phyloP scores from a whole-genome alignment of 2,888 invertebrate species.

The Euplagia quadripunctaria region DNA sequence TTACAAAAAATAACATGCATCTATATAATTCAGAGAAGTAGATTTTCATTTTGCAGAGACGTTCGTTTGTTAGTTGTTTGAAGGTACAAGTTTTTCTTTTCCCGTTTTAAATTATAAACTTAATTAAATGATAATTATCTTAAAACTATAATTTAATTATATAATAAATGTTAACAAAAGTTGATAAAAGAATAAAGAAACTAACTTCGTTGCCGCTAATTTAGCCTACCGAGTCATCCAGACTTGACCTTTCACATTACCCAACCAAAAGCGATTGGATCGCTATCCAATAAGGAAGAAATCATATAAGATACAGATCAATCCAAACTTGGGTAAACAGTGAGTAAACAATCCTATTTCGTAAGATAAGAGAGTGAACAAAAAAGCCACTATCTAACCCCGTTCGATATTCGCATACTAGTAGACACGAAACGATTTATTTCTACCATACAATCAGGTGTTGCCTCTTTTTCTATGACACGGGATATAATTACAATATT shows the following conservation, averaged over 20 bases:
- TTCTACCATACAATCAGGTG: not conserved
- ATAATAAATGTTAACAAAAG: too few relatives aligned
- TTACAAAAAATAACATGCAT: not conserved
- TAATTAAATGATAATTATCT: too few relatives aligned
- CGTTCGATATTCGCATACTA: not conserved
- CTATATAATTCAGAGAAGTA: not conserved
- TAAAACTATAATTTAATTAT: too few relatives aligned
- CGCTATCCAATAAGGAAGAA: slow-evolving; percentile 14
- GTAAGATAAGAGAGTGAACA: not conserved
- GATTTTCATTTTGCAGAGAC: not conserved
- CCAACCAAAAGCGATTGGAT: not conserved
- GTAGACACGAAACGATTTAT: not conserved
- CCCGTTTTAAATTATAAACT: too few relatives aligned
- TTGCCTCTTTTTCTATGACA: not conserved
- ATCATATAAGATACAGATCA: slow-evolving; percentile 16
- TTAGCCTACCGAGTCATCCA: not conserved
- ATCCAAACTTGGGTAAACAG: slow-evolving; percentile 14
- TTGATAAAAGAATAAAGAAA: too few relatives aligned
- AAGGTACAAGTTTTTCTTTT: not conserved
- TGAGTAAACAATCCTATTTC: slow-evolving; percentile 22
- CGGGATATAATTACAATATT: too few relatives aligned
- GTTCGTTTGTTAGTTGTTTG: not conserved
- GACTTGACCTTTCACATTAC: not conserved
- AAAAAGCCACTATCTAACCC: not conserved
- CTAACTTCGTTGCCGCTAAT: not conserved